A percentile compares a stretch with the other conserved stretches of the same genome.
phyloP scores from a whole-genome alignment of 2,797 vertebrate genomes.

The Lagocephalus sceleratus region DNA sequence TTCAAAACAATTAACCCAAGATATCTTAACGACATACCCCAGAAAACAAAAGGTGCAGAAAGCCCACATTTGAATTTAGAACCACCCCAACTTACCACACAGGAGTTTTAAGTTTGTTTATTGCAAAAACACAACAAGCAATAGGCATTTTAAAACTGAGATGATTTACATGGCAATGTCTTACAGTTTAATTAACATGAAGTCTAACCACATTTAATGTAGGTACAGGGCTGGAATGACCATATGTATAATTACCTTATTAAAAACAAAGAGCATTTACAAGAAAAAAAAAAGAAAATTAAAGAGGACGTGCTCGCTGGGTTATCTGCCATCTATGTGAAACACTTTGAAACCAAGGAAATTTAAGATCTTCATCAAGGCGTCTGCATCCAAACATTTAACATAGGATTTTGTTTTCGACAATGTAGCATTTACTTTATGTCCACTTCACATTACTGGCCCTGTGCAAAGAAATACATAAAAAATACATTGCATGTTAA shows the following conservation, averaged over 20 bases:
- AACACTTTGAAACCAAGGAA: constrained; percentile 95
- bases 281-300: constrained; percentile 71
- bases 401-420: constrained; percentile 99
- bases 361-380: constrained; percentile 99
- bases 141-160: constrained; percentile 95
- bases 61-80: constrained; percentile 68
- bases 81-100: constrained; percentile 98
- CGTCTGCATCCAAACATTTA: constrained; percentile 99
- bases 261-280: constrained; percentile 99
- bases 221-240: constrained; percentile 94
- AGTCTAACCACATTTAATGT: constrained; percentile 95
- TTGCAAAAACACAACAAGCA: constrained; percentile 99
- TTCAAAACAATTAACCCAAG: constrained; percentile 47
- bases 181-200: constrained; percentile 97
- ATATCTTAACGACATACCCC: constrained; percentile 11
- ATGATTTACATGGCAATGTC: constrained; percentile 99
- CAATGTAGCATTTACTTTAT: constrained; percentile 99
- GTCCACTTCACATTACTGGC: constrained; percentile 99
- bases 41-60: constrained; percentile 40
- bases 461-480: constrained; percentile 99
- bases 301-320: constrained; percentile 79
- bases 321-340: constrained; percentile 85
- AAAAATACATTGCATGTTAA: constrained; percentile 99
- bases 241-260: constrained; percentile 95
- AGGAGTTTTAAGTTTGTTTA: constrained; percentile 99